A percentile compares a stretch with the other conserved stretches of the same genome.
Conservation (phyloP, 2,113 vertebrate genomes). For the Mugil cephalus region DNA sequence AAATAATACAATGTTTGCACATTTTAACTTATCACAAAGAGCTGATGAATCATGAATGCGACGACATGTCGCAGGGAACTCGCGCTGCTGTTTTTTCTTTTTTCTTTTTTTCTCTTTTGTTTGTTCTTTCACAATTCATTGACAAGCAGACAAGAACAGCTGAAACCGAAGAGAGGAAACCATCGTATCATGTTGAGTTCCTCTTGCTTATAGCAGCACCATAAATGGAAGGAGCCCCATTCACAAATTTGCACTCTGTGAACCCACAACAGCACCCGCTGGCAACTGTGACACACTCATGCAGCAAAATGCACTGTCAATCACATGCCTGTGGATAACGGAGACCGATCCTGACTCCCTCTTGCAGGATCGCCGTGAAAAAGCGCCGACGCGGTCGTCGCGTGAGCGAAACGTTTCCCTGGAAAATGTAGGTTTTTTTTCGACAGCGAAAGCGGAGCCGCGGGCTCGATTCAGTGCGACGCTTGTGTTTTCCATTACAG, state of each 20-base stretch:
- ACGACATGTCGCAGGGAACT: neutral
- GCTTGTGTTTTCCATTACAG: neutral
- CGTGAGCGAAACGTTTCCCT: no score
- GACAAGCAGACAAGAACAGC: conserved; percentile 28
- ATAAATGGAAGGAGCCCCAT: conserved; percentile 76
- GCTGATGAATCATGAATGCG: neutral
- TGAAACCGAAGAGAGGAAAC: conserved; percentile 61
- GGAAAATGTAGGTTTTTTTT: no score
- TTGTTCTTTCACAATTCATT: conserved; percentile 53
- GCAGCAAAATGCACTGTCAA: conserved; percentile 2
- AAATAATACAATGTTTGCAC: conserved; percentile 31
- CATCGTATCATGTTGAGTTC: conserved; percentile 43
- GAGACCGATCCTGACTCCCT: neutral
- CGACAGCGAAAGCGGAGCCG: no score
- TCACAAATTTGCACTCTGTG: conserved; percentile 71
- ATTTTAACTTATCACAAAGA: neutral
- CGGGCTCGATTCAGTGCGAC: neutral
- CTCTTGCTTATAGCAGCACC: conserved; percentile 47
- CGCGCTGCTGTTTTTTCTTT: neutral
- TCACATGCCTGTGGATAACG: conserved; percentile 3
- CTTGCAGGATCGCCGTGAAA: neutral
- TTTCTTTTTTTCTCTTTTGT: no score
- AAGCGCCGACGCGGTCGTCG: neutral
- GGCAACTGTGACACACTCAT: neutral
- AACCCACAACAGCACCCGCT: conserved; percentile 25